Conservation (phyloP, 2,888 invertebrate species). For the Heliconius erato region DNA sequence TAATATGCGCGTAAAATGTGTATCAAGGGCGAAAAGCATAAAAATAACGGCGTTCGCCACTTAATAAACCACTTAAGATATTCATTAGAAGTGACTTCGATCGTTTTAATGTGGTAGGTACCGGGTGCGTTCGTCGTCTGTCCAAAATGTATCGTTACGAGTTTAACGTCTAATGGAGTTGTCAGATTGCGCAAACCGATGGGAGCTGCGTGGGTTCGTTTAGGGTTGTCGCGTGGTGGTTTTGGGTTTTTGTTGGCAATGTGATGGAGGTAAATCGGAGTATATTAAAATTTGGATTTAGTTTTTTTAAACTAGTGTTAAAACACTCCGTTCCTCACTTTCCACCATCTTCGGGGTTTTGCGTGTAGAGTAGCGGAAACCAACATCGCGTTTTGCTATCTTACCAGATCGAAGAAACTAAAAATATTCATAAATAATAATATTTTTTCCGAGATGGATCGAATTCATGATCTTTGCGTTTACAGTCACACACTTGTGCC, state of each 20-base stretch:
- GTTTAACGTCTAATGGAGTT: conserved; percentile 78
- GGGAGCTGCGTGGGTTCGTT: conserved; percentile 66
- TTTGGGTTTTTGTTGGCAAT: background rate
- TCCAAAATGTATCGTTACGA: conserved; percentile 60
- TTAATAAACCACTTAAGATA: conserved; percentile 83
- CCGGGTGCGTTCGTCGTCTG: conserved; percentile 57
- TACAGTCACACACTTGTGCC: no score
- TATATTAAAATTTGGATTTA: background rate
- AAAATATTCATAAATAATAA: no score
- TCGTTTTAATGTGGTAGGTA: conserved; percentile 78
- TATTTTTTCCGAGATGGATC: no score
- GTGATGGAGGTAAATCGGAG: background rate
- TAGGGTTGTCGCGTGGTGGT: conserved; percentile 62
- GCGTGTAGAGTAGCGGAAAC: no score
- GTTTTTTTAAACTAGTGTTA: no score
- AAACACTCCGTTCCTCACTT: no score
- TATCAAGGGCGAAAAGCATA: conserved; percentile 70
- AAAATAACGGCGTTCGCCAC: conserved; percentile 83
- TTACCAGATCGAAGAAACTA: no score
- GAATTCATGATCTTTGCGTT: no score
- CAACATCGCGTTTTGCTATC: no score
- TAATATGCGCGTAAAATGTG: conserved; percentile 64
- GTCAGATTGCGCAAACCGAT: conserved; percentile 76
- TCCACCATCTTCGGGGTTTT: no score
- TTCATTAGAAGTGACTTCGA: conserved; percentile 80